Evolutionary conservation across 1,140 invertebrate genomes (phyloP), one percentile per base, ranked within the genome.

Genomic region (Drosophila erecta): DNA sequence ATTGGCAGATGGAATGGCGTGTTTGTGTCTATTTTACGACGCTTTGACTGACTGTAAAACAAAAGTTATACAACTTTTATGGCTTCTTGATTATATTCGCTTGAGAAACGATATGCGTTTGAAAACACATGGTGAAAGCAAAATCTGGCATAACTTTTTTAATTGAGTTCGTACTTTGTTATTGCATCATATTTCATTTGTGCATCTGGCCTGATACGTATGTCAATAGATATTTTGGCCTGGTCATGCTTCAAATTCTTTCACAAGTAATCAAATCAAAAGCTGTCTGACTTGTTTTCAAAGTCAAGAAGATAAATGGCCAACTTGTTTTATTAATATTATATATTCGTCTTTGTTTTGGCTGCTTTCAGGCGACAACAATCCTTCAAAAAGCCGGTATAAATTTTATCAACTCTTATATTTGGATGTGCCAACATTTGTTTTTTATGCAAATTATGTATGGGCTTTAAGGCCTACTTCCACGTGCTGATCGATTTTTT

Each of bases 251-350:
- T 67, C 51, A 60, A 66, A 66, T 67, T 76, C 72, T 59, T 76
- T 58, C 53, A 41, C 71, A 76, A 57, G 30, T 24, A 11, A 55
- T 66, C 61, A 69, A 69, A 69, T 67, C 41, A 78, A 87, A 81
- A 53, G 78, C 61, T 49, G 83, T 79, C 55, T 53, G 54, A 79
- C 83, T 69, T 46, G 83, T 86, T 86, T 67, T 50, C 53, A 55
- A 56, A 57, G 17, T 56, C 57, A 60, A 49, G 15, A 76, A 58
- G 44, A 81, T 85, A 78, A 81, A 85, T 81, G 75, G 81, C 64
- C 74, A 86, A 86, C 74, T 81, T 72, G 69, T 86, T 75, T 81
- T 62, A 75, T 75, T 60, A 66, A 66, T 55, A 49, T 71, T 53
- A 40, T 53, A 40, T 67, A 57, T 65, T 44, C 22, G 17, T 27